phyloP scores from a whole-genome alignment of 2,797 vertebrate genomes.

The Syngnathus acus region DNA sequence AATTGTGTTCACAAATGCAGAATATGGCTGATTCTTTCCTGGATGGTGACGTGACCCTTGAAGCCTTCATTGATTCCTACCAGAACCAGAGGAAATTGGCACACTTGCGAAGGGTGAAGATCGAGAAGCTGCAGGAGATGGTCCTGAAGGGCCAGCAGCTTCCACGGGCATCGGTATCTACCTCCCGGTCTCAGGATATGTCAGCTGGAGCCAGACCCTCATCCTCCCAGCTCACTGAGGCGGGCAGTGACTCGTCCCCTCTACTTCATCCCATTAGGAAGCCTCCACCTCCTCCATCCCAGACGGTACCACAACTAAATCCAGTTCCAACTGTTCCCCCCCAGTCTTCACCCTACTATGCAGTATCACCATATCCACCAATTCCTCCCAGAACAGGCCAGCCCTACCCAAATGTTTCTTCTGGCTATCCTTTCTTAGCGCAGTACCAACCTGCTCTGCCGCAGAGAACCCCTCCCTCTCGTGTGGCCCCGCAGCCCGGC shows the following conservation, averaged over 20 bases:
- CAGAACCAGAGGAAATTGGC: constrained; percentile 88
- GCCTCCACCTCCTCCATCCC: constrained; percentile 77
- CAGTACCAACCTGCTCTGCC: constrained; percentile 82
- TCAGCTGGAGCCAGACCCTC: constrained; percentile 9
- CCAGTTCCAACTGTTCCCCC: constrained; percentile 36
- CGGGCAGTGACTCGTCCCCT: constrained; percentile 53
- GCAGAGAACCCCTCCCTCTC: constrained; percentile 77
- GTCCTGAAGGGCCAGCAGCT: constrained; percentile 82
- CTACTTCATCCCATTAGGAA: constrained; percentile 73
- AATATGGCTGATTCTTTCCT: constrained; percentile 94
- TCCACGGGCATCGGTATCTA: constrained; percentile 46
- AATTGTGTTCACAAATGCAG: constrained; percentile 33
- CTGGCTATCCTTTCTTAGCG: constrained; percentile 73
- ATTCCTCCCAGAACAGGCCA: constrained; percentile 82
- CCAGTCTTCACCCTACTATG: constrained; percentile 60
- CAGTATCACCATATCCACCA: constrained; percentile 75
- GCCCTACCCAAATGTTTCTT: constrained; percentile 52
- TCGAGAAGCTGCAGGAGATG: constrained; percentile 95
- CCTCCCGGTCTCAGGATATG: constrained; percentile 57
- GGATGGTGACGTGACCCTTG: constrained; percentile 81
- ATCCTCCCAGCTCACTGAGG: constrained; percentile 46
- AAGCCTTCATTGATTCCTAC: constrained; percentile 86
- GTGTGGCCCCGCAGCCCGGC: constrained; percentile 82
- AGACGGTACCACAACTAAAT: constrained; percentile 66
- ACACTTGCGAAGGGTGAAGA: constrained; percentile 88